Percentiles rank a stretch among this genome's conserved stretches.
These are phyloP conservation scores for Drosophila hydei DNA, from an alignment of 1,140 invertebrate species.

Conservation along the genomic window DNA sequence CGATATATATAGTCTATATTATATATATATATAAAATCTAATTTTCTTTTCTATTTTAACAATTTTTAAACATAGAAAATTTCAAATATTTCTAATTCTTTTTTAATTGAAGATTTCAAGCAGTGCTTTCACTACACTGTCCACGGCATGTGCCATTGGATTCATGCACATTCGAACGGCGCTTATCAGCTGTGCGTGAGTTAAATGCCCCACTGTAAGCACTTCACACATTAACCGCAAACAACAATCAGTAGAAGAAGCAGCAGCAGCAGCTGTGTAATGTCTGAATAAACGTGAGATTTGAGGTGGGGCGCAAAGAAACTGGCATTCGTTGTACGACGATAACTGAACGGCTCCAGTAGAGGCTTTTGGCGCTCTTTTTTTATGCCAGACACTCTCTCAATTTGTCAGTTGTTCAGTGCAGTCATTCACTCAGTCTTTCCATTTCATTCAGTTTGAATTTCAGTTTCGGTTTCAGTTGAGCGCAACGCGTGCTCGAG, in stretches of 20 bases:
- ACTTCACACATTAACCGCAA: slow-evolving; percentile 12
- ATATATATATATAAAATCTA: too few relatives aligned
- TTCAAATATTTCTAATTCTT: too few relatives aligned
- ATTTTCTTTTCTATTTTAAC: too few relatives aligned
- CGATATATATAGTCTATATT: too few relatives aligned
- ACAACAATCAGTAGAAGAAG: slow-evolving; percentile 18
- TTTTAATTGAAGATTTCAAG: too few relatives aligned
- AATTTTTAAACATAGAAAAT: too few relatives aligned
- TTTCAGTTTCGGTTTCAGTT: slow-evolving; percentile 71
- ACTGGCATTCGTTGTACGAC: slow-evolving; percentile 40
- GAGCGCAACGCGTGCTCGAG: slow-evolving; percentile 70
- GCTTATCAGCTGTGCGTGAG: slow-evolving; percentile 23
- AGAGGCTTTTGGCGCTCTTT: too few relatives aligned
- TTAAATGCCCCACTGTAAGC: slow-evolving; percentile 27
- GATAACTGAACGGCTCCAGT: slow-evolving; percentile 25
- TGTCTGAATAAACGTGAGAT: slow-evolving; percentile 41
- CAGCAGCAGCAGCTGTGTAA: neutral
- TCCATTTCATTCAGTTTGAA: slow-evolving; percentile 60
- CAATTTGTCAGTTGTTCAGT: slow-evolving; percentile 3
- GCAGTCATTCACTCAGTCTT: slow-evolving; percentile 25
- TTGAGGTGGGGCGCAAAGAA: slow-evolving; percentile 1
- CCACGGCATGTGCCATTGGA: neutral
- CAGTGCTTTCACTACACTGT: neutral
- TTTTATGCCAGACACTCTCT: too few relatives aligned
- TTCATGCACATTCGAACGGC: neutral